A percentile compares a stretch with the other conserved stretches of the same genome.
Conservation (phyloP, 2,113 vertebrate species). For the Oreochromis aureus region DNA sequence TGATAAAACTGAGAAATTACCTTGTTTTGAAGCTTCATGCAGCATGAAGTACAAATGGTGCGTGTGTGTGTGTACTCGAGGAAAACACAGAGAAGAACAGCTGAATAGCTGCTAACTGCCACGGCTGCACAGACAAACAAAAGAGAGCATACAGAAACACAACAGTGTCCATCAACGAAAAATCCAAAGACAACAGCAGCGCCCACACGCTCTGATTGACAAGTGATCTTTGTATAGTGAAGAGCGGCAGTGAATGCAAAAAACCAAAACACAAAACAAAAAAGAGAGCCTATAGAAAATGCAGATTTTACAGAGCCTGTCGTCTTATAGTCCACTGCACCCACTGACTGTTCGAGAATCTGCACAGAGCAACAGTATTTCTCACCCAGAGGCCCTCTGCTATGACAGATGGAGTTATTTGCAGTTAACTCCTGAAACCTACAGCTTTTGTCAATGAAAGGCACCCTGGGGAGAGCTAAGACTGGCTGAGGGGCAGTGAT, state of each 20-base stretch:
- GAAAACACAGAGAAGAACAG: neutral
- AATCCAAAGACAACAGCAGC: conserved; percentile 2
- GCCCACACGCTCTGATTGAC: conserved; percentile 42
- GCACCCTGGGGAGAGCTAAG: conserved; percentile 45
- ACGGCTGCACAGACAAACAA: conserved; percentile 17
- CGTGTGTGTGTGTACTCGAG: neutral
- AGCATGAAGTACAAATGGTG: neutral
- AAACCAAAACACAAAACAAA: neutral
- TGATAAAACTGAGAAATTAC: neutral
- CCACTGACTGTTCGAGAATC: neutral
- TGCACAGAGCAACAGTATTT: neutral
- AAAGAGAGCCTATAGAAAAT: conserved; percentile 3
- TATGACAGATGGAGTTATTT: conserved; percentile 38
- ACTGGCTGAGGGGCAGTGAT: conserved; percentile 29
- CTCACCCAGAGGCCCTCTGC: neutral
- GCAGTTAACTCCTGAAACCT: conserved; percentile 32
- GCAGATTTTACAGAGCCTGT: neutral
- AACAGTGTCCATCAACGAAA: conserved; percentile 22
- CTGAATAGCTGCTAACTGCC: neutral
- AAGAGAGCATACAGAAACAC: conserved; percentile 5
- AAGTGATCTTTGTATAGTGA: conserved; percentile 33
- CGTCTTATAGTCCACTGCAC: neutral
- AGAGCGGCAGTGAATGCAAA: neutral
- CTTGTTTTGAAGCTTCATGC: neutral
- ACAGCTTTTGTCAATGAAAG: conserved; percentile 48